Evolutionary conservation across 1,140 invertebrate genomes (phyloP).

Genomic region (Centruroides vittatus): DNA sequence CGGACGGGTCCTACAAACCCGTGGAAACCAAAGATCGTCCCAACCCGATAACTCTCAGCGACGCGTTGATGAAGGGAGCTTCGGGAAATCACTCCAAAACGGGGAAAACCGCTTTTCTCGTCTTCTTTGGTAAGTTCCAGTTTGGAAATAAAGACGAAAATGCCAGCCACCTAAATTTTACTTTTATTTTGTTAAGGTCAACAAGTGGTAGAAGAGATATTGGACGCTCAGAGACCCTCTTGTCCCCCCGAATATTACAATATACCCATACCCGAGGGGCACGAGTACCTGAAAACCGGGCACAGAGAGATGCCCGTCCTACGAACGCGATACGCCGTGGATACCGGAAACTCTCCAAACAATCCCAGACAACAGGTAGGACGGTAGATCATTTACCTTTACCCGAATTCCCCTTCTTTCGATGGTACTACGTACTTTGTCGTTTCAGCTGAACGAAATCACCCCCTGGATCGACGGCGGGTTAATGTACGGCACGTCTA

Average conservation of each 20-base stretch:
- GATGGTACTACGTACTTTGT: neutral
- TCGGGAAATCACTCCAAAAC: conserved; percentile 33
- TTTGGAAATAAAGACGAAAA: neutral
- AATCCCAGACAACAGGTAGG: conserved; percentile 40
- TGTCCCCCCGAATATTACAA: conserved; percentile 44
- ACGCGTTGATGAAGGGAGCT: conserved; percentile 35
- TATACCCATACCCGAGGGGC: conserved; percentile 34
- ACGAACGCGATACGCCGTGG: conserved; percentile 34
- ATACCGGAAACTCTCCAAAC: conserved; percentile 36
- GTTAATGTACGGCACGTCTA: conserved; percentile 41
- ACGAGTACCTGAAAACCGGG: conserved; percentile 22
- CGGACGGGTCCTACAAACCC: conserved; percentile 44
- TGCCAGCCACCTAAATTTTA: neutral
- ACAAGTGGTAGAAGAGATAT: conserved; percentile 46
- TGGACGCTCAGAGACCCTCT: conserved; percentile 41
- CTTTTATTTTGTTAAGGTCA: conserved; percentile 31
- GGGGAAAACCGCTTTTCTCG: conserved; percentile 47
- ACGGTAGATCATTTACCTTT: too few species aligned
- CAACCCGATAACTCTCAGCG: conserved; percentile 40
- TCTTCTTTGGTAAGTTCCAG: conserved; percentile 45
- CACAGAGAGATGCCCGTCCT: conserved; percentile 34
- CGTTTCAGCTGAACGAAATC: conserved; percentile 41
- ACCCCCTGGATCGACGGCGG: conserved; percentile 45
- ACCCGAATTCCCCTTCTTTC: too few species aligned
- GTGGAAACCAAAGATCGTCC: conserved; percentile 30